phyloP scores from a whole-genome alignment of 2,113 vertebrate genomes.

The Muscicapa adusta region DNA sequence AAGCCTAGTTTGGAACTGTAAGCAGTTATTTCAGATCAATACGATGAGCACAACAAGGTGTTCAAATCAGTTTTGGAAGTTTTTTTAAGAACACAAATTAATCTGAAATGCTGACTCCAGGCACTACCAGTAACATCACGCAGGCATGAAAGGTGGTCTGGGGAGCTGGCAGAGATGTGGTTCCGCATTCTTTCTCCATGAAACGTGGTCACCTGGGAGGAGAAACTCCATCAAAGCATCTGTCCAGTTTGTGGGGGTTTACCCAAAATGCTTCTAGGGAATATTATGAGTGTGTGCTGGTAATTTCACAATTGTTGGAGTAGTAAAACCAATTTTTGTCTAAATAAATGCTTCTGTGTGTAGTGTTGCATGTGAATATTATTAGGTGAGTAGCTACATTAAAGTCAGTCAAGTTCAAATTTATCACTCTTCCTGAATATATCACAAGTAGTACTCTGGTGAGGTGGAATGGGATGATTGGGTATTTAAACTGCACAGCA shows the following conservation, averaged over 20 bases:
- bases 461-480: neutral
- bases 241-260: neutral
- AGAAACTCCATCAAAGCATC: neutral
- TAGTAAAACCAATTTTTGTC: neutral
- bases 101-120: neutral
- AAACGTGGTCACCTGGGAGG: accelerated
- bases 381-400: neutral
- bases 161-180: neutral
- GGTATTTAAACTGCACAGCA: neutral
- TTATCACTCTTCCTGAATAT: neutral
- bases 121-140: accelerated
- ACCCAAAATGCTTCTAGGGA: neutral
- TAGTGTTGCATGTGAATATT: neutral
- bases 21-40: neutral
- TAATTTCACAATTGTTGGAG: neutral
- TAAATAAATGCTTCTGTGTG: neutral
- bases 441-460: neutral
- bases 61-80: neutral
- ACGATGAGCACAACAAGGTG: neutral
- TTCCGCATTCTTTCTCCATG: neutral
- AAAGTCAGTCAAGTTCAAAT: neutral
- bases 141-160: neutral
- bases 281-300: neutral
- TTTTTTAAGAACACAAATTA: neutral
- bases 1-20: neutral